A percentile compares a stretch with the other conserved stretches of the same genome.
Evolutionary conservation across 2,113 vertebrate species (phyloP).

Genomic region (Terrapene triunguis): DNA sequence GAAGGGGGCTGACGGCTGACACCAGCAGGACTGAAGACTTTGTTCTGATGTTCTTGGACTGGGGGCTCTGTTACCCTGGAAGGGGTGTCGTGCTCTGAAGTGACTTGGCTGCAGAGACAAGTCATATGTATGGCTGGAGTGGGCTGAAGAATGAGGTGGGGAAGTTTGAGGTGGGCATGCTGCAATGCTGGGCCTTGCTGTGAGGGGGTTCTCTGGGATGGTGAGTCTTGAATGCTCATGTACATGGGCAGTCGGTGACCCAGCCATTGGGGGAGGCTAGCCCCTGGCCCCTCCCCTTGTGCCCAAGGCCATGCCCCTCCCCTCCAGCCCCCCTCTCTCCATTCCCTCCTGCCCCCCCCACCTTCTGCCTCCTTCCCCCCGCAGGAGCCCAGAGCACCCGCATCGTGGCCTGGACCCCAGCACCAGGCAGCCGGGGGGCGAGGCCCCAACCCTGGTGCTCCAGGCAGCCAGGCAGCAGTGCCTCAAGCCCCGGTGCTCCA

Average conservation of each 20-base stretch:
- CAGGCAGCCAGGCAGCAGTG: too few species aligned
- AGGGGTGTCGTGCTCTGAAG: not conserved
- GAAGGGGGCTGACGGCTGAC: not conserved
- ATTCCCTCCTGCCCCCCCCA: too few species aligned
- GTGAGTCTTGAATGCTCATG: not conserved
- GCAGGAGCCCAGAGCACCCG: too few species aligned
- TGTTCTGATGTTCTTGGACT: not conserved
- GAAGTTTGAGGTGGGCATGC: not conserved
- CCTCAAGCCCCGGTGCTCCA: too few species aligned
- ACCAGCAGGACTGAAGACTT: not conserved
- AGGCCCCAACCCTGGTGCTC: too few species aligned
- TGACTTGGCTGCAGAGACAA: not conserved
- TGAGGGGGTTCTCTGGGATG: not conserved
- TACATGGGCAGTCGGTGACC: too few species aligned
- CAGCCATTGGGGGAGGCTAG: too few species aligned
- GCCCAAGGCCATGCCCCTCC: too few species aligned
- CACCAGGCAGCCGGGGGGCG: fast-evolving
- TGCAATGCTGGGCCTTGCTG: not conserved
- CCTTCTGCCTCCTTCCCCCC: too few species aligned
- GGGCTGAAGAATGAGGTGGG: not conserved
- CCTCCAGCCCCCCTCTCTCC: too few species aligned
- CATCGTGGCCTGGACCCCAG: too few species aligned
- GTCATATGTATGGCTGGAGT: not conserved
- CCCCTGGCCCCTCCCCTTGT: too few species aligned
- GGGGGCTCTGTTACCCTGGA: not conserved